Percentiles rank a stretch among this genome's conserved stretches.
Evolutionary conservation across 2,888 invertebrate genomes (phyloP).

Genomic region (Operophtera brumata): DNA sequence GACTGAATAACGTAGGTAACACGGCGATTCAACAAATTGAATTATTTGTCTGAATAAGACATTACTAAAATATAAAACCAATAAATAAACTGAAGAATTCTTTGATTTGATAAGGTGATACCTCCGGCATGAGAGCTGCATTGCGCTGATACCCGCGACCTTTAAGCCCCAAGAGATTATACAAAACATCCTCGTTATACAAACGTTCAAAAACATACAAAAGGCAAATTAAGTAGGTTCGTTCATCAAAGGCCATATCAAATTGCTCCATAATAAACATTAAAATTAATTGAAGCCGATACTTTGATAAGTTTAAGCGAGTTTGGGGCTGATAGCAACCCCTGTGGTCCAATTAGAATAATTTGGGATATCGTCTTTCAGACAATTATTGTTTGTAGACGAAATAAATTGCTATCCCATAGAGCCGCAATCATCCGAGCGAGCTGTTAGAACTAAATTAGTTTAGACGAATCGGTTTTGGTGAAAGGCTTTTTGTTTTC

Average conservation of each 20-base stretch:
- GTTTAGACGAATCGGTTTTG: background rate
- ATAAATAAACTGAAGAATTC: too few relatives aligned
- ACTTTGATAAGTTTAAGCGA: conserved; percentile 24
- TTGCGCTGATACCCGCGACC: too few relatives aligned
- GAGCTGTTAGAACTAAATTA: background rate
- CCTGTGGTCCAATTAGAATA: conserved; percentile 37
- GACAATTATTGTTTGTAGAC: conserved; percentile 31
- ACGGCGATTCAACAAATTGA: too few relatives aligned
- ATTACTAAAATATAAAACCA: too few relatives aligned
- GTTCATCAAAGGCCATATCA: conserved; percentile 5
- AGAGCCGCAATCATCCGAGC: background rate
- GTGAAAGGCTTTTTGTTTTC: background rate
- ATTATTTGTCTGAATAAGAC: too few relatives aligned
- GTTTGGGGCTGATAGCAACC: conserved; percentile 21
- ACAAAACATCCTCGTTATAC: too few relatives aligned
- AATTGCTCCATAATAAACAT: conserved; percentile 21
- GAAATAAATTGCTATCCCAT: conserved; percentile 22
- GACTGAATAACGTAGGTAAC: too few relatives aligned
- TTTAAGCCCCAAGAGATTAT: too few relatives aligned
- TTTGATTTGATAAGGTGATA: too few relatives aligned
- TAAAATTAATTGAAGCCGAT: conserved; percentile 34
- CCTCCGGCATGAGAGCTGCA: too few relatives aligned
- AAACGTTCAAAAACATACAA: background rate
- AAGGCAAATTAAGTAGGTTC: background rate
- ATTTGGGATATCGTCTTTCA: conserved; percentile 32